These are phyloP conservation scores for Geotrupes spiniger DNA, from an alignment of 2,888 invertebrate species.

Conservation along the genomic window DNA sequence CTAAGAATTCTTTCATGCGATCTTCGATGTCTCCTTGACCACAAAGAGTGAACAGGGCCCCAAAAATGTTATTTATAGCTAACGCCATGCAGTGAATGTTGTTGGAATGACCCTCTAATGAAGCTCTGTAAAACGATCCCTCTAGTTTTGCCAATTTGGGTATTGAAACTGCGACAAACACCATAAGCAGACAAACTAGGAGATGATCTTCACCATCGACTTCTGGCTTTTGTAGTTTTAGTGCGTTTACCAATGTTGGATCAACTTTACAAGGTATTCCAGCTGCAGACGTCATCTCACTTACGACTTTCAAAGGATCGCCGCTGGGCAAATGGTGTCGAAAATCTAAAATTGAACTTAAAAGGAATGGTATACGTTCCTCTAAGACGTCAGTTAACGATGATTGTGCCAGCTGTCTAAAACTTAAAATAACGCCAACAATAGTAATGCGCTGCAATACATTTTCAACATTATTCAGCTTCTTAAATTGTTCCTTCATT, in stretches of 20 bases:
- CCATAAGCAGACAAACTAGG: conserved; percentile 93
- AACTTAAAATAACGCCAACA: conserved; percentile 95
- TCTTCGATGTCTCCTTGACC: conserved; percentile 96
- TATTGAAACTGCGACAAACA: conserved; percentile 96
- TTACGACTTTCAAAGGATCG: conserved; percentile 86
- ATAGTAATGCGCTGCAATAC: conserved; percentile 96
- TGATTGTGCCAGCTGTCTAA: conserved; percentile 90
- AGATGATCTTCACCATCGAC: conserved; percentile 90
- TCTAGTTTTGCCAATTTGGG: conserved; percentile 92
- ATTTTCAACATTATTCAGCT: conserved; percentile 88
- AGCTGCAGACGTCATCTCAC: conserved; percentile 97
- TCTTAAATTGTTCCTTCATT: conserved; percentile 94
- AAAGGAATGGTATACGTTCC: conserved; percentile 90
- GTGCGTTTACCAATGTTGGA: conserved; percentile 86
- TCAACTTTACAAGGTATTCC: conserved; percentile 93
- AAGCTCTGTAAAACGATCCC: conserved; percentile 82
- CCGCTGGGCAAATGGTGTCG: conserved; percentile 88
- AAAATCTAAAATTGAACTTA: conserved; percentile 93
- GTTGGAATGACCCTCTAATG: conserved; percentile 92
- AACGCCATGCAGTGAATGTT: conserved; percentile 98
- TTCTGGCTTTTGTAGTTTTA: conserved; percentile 86
- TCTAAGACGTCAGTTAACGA: conserved; percentile 92
- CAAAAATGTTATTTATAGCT: conserved; percentile 94
- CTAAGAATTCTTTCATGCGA: conserved; percentile 93
- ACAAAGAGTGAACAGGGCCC: conserved; percentile 94